phyloP scores from a whole-genome alignment of 2,797 vertebrate genomes.

The Microctenopoma stevenorrisi region DNA sequence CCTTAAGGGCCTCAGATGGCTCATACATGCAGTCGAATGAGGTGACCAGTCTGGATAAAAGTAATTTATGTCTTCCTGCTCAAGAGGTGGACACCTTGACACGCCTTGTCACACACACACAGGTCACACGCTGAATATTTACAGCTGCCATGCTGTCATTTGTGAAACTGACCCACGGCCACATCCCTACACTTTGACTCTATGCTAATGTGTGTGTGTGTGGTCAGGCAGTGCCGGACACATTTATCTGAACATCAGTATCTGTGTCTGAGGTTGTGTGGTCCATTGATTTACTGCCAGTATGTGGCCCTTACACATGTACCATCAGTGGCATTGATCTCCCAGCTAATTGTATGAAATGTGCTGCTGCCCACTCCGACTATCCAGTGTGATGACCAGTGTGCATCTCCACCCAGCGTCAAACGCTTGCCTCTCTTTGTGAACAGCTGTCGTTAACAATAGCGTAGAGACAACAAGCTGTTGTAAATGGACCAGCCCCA shows the following conservation, averaged over 20 bases:
- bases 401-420: constrained; percentile 32
- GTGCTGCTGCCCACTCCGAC: constrained; percentile 11
- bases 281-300: constrained; percentile 61
- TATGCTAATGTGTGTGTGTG: constrained; percentile 20
- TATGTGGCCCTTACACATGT: constrained; percentile 22
- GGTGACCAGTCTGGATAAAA: constrained; percentile 53
- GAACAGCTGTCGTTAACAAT: constrained; percentile 45
- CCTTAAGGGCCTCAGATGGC: constrained; percentile 60
- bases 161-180: constrained; percentile 21
- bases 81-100: constrained; percentile 56
- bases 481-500: constrained; percentile 40
- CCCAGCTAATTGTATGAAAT: constrained; percentile 38
- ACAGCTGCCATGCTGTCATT: constrained; percentile 27
- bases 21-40: constrained; percentile 61
- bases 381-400: constrained; percentile 8
- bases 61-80: constrained; percentile 63
- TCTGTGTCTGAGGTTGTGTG: constrained; percentile 59
- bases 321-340: constrained; percentile 58
- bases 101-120: constrained; percentile 62
- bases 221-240: constrained; percentile 27
- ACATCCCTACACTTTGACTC: constrained; percentile 27
- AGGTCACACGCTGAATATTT: constrained; percentile 41
- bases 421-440: constrained; percentile 37
- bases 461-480: constrained; percentile 17
- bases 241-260: constrained; percentile 35